Evolutionary conservation across 1,140 invertebrate genomes (phyloP).

Genomic region (Nebria ingens): DNA sequence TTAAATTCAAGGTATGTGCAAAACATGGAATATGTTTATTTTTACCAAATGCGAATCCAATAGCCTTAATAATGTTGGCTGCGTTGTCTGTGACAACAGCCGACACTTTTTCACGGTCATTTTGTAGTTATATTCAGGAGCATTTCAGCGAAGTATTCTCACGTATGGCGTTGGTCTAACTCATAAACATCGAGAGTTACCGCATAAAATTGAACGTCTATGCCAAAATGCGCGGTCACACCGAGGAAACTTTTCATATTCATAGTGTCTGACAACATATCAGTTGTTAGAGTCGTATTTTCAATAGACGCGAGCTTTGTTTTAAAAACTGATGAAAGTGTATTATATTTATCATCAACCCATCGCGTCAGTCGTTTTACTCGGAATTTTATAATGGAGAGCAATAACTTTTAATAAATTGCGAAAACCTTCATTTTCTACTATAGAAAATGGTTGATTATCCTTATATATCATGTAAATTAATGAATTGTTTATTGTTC

Average conservation of each 20-base stretch:
- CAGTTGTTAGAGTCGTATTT: constrained; percentile 24
- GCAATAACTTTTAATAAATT: constrained; percentile 28
- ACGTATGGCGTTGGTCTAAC: constrained; percentile 20
- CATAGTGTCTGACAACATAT: constrained; percentile 25
- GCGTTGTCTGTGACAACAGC: constrained; percentile 30
- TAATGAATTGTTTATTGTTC: constrained; percentile 18
- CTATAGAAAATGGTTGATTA: constrained; percentile 28
- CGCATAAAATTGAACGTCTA: constrained; percentile 14
- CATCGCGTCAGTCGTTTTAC: constrained; percentile 21
- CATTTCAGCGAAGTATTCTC: too few relatives aligned
- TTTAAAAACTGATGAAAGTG: constrained; percentile 20
- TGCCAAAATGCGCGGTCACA: constrained; percentile 21
- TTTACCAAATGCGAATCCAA: constrained; percentile 27
- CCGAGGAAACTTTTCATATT: constrained; percentile 23
- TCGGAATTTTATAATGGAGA: constrained; percentile 31
- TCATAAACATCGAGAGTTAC: constrained; percentile 19
- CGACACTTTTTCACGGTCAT: constrained; percentile 14
- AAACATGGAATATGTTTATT: constrained; percentile 31
- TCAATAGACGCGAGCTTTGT: constrained; percentile 16
- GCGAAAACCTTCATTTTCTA: constrained; percentile 33
- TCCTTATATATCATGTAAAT: constrained; percentile 33
- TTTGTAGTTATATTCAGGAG: constrained; percentile 19
- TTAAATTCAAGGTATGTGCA: constrained; percentile 28
- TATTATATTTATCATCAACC: constrained; percentile 31
- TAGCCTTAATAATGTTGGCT: constrained; percentile 31